phyloP scores from a whole-genome alignment of 1,140 invertebrate species.

The Caenorhabditis elegans region WBcel235 BX284605.5:4297501-4298000 shows the following conservation, averaged over 20 bases:
- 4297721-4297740: neutral
- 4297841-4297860: neutral
- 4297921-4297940: too few relatives aligned
- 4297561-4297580: neutral
- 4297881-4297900: too few relatives aligned
- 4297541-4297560: neutral
- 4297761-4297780: neutral
- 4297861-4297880: too few relatives aligned
- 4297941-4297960: too few relatives aligned
- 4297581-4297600: neutral
- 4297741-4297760: neutral
- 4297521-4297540: neutral
- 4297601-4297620: neutral
- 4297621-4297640: too few relatives aligned
- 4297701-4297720: neutral
- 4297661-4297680: too few relatives aligned
- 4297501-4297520: neutral
- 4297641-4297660: too few relatives aligned
- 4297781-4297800: neutral
- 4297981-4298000: too few relatives aligned
- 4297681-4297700: neutral
- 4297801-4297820: neutral
- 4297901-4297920: too few relatives aligned
- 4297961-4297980: too few relatives aligned
- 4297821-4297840: neutral